Evolutionary conservation across 2,888 invertebrate species (phyloP), one percentile per base, ranked within the genome.

Genomic region (Tethea ocularis): DNA sequence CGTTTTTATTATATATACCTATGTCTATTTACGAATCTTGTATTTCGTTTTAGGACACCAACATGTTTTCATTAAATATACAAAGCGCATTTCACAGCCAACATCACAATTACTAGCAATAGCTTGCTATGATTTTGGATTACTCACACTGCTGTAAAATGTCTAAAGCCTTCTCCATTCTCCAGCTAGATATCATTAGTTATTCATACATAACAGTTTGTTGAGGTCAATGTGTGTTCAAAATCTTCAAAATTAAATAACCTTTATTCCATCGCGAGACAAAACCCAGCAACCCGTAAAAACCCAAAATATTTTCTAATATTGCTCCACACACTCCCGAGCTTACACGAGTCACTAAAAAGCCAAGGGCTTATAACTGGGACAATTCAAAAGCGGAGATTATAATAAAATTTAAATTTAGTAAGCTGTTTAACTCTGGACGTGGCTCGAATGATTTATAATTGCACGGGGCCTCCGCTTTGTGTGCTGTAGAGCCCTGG

Each of bases 321-420:
- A 51, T 57, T 36, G 29, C n/a, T 57, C 22, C 26, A 56, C 56
- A 24, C 17, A 46, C 56, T 52, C 29, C n/a, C 54, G 68, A 69
- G 70, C 70, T 64, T 68, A 58, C 65, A 57, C 59, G 60, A 71
- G 67, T 75, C 73, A 63, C 72, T 64, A 53, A 73, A 78, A 77
- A 77, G 71, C 75, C 69, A 61, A 59, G 67, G 74, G 67, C 67
- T 78, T 75, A 71, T 61, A 67, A 58, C 60, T 63, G 57, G 46
- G 62, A 33, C 70, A 64, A 64, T 75, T 68, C 73, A 68, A 75
- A 78, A 75, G 77, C 69, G 58, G 66, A 69, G 69, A 72, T 78
- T 80, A 77, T 82, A 80, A 83, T 84, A 77, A 82, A 82, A 82
- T 84, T 82, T 74, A 78, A 80, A 83, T 84, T 75, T 72, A 77